These are phyloP conservation scores for Phalloptychus januarius DNA, from an alignment of 2,797 vertebrate species.

Conservation along the genomic window DNA sequence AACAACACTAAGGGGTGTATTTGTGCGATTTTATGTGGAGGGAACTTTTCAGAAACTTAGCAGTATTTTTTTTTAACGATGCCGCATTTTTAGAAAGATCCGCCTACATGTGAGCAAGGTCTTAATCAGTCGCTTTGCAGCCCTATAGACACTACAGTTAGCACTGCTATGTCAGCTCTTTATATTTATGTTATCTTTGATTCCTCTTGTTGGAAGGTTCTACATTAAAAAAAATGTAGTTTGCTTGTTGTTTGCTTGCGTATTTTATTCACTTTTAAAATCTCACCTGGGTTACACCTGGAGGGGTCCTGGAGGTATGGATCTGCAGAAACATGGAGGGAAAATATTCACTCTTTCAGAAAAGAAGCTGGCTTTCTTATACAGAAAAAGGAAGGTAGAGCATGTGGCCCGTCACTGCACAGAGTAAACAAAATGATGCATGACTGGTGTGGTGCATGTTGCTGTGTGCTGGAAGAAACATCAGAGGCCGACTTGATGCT, in stretches of 20 bases:
- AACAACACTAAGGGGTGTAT: too few species aligned
- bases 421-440: not conserved
- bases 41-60: too few species aligned
- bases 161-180: not conserved
- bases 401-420: not conserved
- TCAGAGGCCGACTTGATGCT: not conserved
- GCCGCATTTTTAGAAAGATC: too few species aligned
- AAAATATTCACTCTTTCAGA: not conserved
- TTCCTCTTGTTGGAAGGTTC: not conserved
- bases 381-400: too few species aligned
- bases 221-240: not conserved
- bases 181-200: not conserved
- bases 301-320: conserved; percentile 75
- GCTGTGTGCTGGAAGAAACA: not conserved
- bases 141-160: not conserved
- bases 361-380: not conserved
- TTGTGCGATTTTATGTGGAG: too few species aligned
- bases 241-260: not conserved
- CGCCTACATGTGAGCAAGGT: too few species aligned
- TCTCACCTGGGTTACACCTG: conserved; percentile 81
- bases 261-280: not conserved
- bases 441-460: not conserved
- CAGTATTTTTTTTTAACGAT: too few species aligned
- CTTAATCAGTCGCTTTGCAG: not conserved
- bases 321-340: conserved; percentile 61